Percentiles rank a stretch among this genome's conserved stretches.
Conservation (phyloP, 2,113 vertebrate species). For the Onychostruthus taczanowskii region DNA sequence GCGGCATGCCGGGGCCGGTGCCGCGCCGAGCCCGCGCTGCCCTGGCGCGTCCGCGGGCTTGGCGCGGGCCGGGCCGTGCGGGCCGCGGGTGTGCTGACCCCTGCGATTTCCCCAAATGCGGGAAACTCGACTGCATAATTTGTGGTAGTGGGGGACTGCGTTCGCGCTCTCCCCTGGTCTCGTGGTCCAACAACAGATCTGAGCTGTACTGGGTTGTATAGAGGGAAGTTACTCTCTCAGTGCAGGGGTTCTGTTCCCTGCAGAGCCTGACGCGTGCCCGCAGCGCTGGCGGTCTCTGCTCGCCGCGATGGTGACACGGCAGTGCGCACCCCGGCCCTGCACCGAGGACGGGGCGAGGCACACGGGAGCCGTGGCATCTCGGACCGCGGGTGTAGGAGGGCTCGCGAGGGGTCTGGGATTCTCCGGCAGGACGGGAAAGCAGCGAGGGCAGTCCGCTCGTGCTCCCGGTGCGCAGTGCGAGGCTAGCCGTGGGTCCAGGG, state of each 20-base stretch:
- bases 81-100: too few species aligned
- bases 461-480: not conserved
- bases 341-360: accelerated
- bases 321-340: accelerated
- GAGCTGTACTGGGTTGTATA: too few species aligned
- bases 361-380: accelerated
- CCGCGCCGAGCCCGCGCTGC: accelerated
- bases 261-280: accelerated
- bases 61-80: not conserved
- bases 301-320: accelerated
- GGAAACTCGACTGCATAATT: conserved; percentile 44
- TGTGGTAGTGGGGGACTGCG: conserved; percentile 38
- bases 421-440: too few species aligned
- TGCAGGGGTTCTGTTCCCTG: too few species aligned
- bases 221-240: too few species aligned
- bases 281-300: accelerated
- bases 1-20: not conserved
- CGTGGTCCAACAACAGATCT: too few species aligned
- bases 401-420: too few species aligned
- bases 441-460: too few species aligned
- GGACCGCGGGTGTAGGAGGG: too few species aligned
- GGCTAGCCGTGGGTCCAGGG: too few species aligned
- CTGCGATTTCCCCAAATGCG: conserved; percentile 14
- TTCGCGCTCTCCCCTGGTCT: conserved; percentile 2
- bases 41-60: too few species aligned